Evolutionary conservation across 2,888 invertebrate species (phyloP).

Genomic region (Sarcophaga variegata): DNA sequence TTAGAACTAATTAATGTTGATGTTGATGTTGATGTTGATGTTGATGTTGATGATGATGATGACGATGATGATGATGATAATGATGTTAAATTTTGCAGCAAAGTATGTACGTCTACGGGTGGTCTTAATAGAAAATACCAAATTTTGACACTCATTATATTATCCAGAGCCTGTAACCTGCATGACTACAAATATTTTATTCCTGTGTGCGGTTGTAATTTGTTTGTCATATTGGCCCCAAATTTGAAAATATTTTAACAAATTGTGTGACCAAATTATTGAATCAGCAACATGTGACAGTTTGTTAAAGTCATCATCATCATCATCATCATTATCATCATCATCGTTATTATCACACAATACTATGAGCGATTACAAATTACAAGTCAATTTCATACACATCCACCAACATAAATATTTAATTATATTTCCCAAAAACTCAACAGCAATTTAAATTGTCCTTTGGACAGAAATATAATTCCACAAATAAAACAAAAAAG

Average conservation of each 20-base stretch:
- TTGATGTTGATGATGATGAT: too few relatives aligned
- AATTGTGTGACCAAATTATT: conserved; percentile 41
- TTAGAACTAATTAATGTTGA: too few relatives aligned
- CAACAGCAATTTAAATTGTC: conserved; percentile 23
- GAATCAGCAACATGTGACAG: conserved; percentile 18
- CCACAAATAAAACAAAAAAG: conserved; percentile 3
- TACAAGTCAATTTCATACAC: not conserved
- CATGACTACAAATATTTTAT: not conserved
- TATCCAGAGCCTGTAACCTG: not conserved
- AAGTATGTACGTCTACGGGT: too few relatives aligned
- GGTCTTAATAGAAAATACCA: too few relatives aligned
- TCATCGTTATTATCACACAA: not conserved
- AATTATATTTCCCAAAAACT: not conserved
- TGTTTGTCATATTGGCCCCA: conserved; percentile 16
- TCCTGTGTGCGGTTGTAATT: not conserved
- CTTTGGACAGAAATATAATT: not conserved
- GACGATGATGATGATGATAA: too few relatives aligned
- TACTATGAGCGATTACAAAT: conserved; percentile 15
- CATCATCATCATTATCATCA: not conserved
- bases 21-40: too few relatives aligned
- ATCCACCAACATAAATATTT: not conserved
- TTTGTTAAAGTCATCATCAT: not conserved
- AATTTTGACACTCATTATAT: too few relatives aligned
- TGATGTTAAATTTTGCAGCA: too few relatives aligned
- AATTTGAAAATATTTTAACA: conserved; percentile 39